Evolutionary conservation across 1,140 invertebrate genomes (phyloP), one percentile per base, ranked within the genome.

Genomic region (Thrips palmi): DNA sequence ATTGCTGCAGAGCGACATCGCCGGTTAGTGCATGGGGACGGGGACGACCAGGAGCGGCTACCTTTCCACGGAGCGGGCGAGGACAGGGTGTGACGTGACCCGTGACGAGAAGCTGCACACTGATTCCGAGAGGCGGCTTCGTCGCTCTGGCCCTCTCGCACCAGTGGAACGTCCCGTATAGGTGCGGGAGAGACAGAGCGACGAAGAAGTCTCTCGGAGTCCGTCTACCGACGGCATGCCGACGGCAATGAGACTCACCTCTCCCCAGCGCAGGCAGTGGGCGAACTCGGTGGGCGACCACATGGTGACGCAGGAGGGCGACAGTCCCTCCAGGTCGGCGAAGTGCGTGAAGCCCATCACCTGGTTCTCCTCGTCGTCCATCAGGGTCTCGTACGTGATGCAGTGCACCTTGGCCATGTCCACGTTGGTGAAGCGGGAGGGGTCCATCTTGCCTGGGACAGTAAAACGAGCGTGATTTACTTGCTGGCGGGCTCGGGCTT

Each of bases 351-450:
- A 66, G 0, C 77, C 77, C 17, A 69, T 57, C 17, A 78, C 64
- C 47, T 84, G 79, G 43, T 72, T 74, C 25, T 67, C 61, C 44
- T 77, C 70, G 46, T 82, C 76, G 33, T 77, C 70, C 48, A 83
- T 55, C 12, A 82, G 52, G 15, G 70, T 69, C 55, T 84, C 79
- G 48, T 80, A 78, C 1, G 75, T 68, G 14, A 81, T 50, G 14
- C 68, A 53, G 45, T 77, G 71, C 1, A 67, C 67, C 39, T 68
- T 62, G 12, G 73, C 69, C 60, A 80, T 68, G 45, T 80, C 74
- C 41, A 57, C 64, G 35, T 67, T 67, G 0, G 60, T 68, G 56
- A 66, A 70, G 41, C 67, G 62, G n/a, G 60, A 57, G 10, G 71
- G 60, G 55, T 80, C 67, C 39, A 78, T 66, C 47, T 67, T 67